Conservation (phyloP, 92 coral and sea anemone species). For the Siderastrea radians region DNA sequence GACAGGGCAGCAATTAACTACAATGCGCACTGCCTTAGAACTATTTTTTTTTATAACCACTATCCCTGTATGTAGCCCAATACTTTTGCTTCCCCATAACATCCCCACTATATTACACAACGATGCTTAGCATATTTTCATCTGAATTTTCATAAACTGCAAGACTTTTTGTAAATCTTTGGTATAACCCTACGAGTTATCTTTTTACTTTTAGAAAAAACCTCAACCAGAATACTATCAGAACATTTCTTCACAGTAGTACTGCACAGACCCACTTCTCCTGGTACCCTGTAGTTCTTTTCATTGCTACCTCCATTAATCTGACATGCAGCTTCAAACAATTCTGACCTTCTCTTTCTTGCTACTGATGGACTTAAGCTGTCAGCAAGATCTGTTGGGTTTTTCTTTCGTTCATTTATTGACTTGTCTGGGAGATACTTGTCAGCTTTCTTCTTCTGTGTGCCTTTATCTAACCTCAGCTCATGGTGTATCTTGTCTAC, state of each 20-base stretch:
- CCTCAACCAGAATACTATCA: conserved; percentile 21
- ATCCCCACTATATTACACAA: conserved; percentile 74
- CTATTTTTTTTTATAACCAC: conserved; percentile 28
- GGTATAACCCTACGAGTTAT: conserved; percentile 27
- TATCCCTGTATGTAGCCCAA: conserved; percentile 49
- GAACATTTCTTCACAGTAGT: conserved; percentile 43
- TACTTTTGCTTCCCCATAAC: conserved; percentile 73
- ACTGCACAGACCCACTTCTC: conserved; percentile 20
- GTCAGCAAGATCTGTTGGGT: conserved; percentile 5
- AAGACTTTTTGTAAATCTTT: conserved; percentile 23
- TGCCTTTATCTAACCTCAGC: conserved; percentile 12
- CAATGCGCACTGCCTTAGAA: conserved; percentile 49
- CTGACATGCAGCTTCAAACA: conserved; percentile 49
- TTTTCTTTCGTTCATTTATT: conserved; percentile 14
- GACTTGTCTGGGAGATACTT: conserved; percentile 36
- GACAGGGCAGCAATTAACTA: conserved; percentile 45
- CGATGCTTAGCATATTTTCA: conserved; percentile 66
- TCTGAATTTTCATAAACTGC: conserved; percentile 48
- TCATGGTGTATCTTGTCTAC: conserved; percentile 27
- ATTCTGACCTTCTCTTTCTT: conserved; percentile 45
- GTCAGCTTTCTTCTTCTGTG: conserved; percentile 10
- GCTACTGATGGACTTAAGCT: background rate
- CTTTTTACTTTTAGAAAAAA: conserved; percentile 48
- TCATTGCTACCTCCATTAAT: conserved; percentile 49
- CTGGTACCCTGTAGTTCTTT: conserved; percentile 18